phyloP scores from a whole-genome alignment of 2,113 vertebrate species.

The Zootoca vivipara region DNA sequence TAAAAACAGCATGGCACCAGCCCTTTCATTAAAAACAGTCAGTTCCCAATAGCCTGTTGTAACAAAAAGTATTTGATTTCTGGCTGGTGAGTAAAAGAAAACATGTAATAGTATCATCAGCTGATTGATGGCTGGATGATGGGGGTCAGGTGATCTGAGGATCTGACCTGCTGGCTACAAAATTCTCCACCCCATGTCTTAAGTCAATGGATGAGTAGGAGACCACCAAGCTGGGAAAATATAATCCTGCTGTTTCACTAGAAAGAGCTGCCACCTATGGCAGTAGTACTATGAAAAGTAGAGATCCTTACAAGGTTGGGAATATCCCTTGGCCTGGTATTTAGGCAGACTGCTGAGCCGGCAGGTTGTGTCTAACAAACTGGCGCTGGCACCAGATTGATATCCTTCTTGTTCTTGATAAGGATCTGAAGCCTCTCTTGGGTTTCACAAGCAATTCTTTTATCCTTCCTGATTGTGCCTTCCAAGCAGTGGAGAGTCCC shows the following conservation, averaged over 20 bases:
- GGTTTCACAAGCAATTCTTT: slow-evolving; percentile 69
- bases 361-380: slow-evolving; percentile 15
- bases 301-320: fast-evolving
- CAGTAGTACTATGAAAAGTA: background rate
- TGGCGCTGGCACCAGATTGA: slow-evolving; percentile 60
- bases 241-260: background rate
- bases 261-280: background rate
- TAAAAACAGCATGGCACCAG: too few species aligned
- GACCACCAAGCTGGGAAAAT: background rate
- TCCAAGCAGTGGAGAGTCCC: slow-evolving; percentile 35
- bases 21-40: too few species aligned
- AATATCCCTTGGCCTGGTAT: slow-evolving; percentile 2
- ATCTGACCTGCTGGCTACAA: too few species aligned
- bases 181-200: too few species aligned
- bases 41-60: too few species aligned
- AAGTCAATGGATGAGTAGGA: background rate
- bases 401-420: slow-evolving; percentile 73
- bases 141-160: background rate
- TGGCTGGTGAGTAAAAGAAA: too few species aligned
- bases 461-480: slow-evolving; percentile 67
- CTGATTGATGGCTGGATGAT: too few species aligned
- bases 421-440: slow-evolving; percentile 66
- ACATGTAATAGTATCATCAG: too few species aligned
- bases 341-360: slow-evolving; percentile 32
- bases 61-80: too few species aligned